Percentiles rank a stretch among this genome's conserved stretches.
phyloP scores from a whole-genome alignment of 2,888 invertebrate species.

The Helleia helle region DNA sequence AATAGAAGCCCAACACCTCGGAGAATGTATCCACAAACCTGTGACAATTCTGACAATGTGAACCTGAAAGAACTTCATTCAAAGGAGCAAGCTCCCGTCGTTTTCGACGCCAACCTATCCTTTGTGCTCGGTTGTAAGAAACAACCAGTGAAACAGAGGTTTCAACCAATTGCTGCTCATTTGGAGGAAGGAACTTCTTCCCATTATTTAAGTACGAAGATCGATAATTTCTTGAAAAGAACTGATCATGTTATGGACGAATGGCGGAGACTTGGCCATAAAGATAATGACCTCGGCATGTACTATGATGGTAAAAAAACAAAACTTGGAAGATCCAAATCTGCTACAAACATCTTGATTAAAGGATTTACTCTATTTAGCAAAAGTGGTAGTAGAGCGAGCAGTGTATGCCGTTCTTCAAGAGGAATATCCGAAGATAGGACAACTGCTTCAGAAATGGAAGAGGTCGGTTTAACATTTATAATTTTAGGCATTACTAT shows the following conservation, averaged over 20 bases:
- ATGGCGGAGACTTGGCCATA: slow-evolving; percentile 82
- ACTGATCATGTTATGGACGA: slow-evolving; percentile 93
- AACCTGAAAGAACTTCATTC: slow-evolving; percentile 75
- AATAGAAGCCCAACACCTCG: slow-evolving; percentile 74
- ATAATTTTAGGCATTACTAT: no score
- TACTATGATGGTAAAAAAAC: slow-evolving; percentile 45
- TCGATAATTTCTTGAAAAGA: slow-evolving; percentile 84
- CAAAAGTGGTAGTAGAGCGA: slow-evolving; percentile 69
- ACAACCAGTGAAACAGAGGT: slow-evolving; percentile 78
- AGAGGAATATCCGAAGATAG: slow-evolving; percentile 77
- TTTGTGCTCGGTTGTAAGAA: slow-evolving; percentile 84
- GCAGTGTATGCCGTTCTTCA: slow-evolving; percentile 64
- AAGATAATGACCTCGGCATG: slow-evolving; percentile 52
- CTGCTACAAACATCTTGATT: slow-evolving; percentile 87
- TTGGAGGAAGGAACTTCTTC: slow-evolving; percentile 85
- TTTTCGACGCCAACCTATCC: slow-evolving; percentile 87
- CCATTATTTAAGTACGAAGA: slow-evolving; percentile 82
- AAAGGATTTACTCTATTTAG: slow-evolving; percentile 84
- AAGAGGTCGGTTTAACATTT: slow-evolving; percentile 67
- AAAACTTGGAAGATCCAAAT: slow-evolving; percentile 77
- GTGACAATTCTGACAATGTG: slow-evolving; percentile 53
- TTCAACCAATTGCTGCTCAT: slow-evolving; percentile 83
- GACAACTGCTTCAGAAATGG: slow-evolving; percentile 77
- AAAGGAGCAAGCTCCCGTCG: slow-evolving; percentile 84
- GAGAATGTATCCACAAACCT: slow-evolving; percentile 79